Base-by-base conservation (phyloP, 2,113 vertebrate genomes). In the Dasyornis broadbenti region DNA sequence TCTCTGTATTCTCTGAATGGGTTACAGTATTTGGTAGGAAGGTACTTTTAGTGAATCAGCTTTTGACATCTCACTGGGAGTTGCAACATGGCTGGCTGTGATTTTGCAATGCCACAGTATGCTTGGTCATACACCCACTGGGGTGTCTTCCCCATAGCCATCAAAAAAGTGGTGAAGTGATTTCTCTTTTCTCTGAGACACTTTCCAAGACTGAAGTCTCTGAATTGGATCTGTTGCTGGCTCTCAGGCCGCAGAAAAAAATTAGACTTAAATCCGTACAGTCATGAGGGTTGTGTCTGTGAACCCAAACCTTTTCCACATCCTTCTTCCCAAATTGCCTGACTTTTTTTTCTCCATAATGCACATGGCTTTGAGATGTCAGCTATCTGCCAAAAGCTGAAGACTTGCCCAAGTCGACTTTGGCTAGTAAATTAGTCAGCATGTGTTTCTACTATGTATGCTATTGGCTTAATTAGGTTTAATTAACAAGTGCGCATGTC, bases 401-500 rank as follows among this genome's bases (percentile, higher is more conserved):
- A 77, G 73, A 73, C 53, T 95, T 91, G 69, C 72, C n/a, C 17
- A 76, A 63, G 10, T 13, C 1, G 31, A 90, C n/a, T 90, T 85
- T 70, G 78, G 73, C 81, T 82, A 91, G 39, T 45, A 90, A 94
- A 85, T 28, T 77, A 89, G 45, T 85, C 70, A 88, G 63, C 82
- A 91, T 76, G 83, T 91, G 70, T 75, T 96, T 96, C 66, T 73
- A 82, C 65, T 90, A 77, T 31, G 30, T 61, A 80, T 54, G 42
- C 17, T 90, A 86, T 91, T 91, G 90, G 28, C 56, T 82, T 94
- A 85, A 90, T 92, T 85, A 92, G 5, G n/a, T 87, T 85, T 88
- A 91, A 96, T 91, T 94, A 94, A 85, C 63, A 66, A 88, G 54
- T 70, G 45, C 66, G 92, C 92, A 82, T 85, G 50, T 90, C 63